These are phyloP conservation scores for Sebastes elongatus DNA, from an alignment of 2,797 vertebrate genomes.

Conservation along the genomic window DNA sequence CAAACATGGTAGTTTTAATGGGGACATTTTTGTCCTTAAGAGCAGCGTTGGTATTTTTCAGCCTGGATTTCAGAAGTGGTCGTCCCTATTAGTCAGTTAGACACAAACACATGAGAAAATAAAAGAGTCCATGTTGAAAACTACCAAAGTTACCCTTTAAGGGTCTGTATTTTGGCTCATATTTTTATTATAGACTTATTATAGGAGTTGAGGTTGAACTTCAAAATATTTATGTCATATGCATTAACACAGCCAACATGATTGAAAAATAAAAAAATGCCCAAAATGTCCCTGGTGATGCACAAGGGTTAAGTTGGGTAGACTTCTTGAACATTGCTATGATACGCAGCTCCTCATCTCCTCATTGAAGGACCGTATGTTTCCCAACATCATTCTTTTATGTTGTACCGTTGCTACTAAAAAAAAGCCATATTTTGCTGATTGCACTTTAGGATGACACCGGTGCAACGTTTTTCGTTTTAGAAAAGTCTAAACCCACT, in stretches of 20 bases:
- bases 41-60: no score
- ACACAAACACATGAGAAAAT: not conserved
- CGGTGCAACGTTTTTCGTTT: not conserved
- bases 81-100: not conserved
- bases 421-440: not conserved
- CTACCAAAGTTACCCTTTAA: not conserved
- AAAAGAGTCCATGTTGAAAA: no score
- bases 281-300: not conserved
- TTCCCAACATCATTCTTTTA: not conserved
- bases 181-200: not conserved
- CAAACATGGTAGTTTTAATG: not conserved
- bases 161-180: not conserved
- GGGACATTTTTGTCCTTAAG: not conserved
- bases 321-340: not conserved
- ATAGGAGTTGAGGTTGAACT: not conserved
- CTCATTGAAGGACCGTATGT: not conserved
- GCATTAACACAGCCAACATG: not conserved
- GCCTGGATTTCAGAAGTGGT: not conserved
- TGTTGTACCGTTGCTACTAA: no score
- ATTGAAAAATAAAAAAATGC: no score
- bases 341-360: not conserved
- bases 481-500: not conserved
- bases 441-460: not conserved
- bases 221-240: not conserved
- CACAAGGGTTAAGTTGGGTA: not conserved